Percentiles rank a stretch among this genome's conserved stretches.
Evolutionary conservation across 2,888 invertebrate species (phyloP).

Genomic region (Thereva nobilitata): DNA sequence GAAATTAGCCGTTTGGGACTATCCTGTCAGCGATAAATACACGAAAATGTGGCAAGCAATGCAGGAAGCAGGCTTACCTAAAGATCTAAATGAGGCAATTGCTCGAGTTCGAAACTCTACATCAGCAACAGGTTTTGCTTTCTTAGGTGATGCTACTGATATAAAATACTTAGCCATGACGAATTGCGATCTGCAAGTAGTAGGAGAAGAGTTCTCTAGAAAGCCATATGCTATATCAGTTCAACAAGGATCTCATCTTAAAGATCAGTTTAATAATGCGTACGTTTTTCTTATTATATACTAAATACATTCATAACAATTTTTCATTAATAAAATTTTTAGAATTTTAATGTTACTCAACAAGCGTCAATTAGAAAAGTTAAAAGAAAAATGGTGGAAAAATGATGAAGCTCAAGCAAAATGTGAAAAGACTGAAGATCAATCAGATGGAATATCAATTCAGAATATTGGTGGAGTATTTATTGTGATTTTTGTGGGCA

Average conservation of each 20-base stretch:
- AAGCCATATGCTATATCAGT: constrained; percentile 98
- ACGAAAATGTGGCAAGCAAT: constrained; percentile 99
- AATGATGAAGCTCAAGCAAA: constrained; percentile 76
- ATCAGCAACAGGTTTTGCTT: constrained; percentile 86
- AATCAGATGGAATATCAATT: constrained; percentile 96
- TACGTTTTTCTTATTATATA: constrained; percentile 59
- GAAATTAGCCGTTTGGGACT: constrained; percentile 97
- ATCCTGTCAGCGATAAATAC: constrained; percentile 97
- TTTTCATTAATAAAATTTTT: constrained; percentile 1
- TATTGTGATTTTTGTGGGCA: constrained; percentile 95
- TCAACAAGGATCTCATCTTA: constrained; percentile 91
- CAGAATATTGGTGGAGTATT: constrained; percentile 98
- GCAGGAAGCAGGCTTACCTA: constrained; percentile 80
- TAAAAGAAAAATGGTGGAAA: constrained; percentile 98
- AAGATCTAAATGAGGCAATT: constrained; percentile 77
- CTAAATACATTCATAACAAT: not conserved
- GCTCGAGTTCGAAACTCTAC: constrained; percentile 69
- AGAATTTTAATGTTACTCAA: constrained; percentile 94
- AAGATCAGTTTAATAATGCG: constrained; percentile 95
- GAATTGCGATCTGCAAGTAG: constrained; percentile 76
- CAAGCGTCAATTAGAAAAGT: constrained; percentile 85
- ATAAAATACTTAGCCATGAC: constrained; percentile 65
- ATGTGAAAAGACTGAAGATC: constrained; percentile 87
- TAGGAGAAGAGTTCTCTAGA: constrained; percentile 95
- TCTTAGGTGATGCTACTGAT: constrained; percentile 92